A percentile compares a stretch with the other conserved stretches of the same genome.
phyloP scores from a whole-genome alignment of 2,797 vertebrate genomes.

The Halcyon badia region DNA sequence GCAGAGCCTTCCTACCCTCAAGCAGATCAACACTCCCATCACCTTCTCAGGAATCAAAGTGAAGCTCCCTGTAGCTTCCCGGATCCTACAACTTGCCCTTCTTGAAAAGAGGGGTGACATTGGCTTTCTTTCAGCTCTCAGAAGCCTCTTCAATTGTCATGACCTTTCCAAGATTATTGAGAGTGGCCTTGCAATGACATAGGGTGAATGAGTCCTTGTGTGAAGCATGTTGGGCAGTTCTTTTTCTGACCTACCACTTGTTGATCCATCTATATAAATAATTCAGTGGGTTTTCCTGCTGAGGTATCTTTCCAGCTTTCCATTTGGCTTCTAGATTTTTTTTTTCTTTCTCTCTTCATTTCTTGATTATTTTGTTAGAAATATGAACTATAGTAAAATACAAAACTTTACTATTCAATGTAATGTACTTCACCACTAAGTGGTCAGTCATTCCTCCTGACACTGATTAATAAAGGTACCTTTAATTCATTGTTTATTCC shows the following conservation, averaged over 20 bases:
- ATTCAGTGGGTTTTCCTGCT: background rate
- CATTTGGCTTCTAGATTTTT: background rate
- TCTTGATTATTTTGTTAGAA: background rate
- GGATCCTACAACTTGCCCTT: background rate
- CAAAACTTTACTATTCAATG: background rate
- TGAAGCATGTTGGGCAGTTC: background rate
- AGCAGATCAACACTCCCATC: too few species aligned
- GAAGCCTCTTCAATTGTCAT: background rate
- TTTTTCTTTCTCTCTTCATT: background rate
- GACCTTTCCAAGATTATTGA: background rate
- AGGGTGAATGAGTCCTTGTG: background rate
- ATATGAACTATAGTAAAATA: background rate
- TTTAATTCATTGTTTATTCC: background rate
- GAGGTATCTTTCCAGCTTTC: background rate
- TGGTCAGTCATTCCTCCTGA: background rate
- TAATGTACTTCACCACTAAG: background rate
- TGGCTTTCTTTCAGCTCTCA: background rate
- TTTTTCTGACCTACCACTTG: background rate
- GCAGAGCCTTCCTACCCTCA: too few species aligned
- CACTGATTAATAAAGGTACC: background rate
- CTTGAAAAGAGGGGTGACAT: background rate
- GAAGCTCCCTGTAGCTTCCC: background rate
- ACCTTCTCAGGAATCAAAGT: background rate
- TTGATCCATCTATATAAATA: background rate
- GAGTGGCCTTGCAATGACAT: background rate